These are phyloP conservation scores for Macaca mulatta DNA, from an alignment of 2,113 vertebrate genomes.

Conservation along the genomic window DNA sequence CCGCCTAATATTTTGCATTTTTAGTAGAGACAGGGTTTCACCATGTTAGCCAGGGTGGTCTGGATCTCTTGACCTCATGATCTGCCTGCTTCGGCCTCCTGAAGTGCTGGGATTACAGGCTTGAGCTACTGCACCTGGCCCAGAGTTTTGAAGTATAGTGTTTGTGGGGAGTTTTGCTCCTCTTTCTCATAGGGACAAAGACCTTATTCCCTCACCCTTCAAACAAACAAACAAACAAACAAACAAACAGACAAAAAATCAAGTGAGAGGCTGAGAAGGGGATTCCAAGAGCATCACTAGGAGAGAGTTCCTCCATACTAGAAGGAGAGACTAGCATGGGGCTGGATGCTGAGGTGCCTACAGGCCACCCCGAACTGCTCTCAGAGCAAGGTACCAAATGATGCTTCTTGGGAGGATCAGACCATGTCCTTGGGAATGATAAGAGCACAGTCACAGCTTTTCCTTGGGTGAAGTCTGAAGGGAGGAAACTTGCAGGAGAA, in stretches of 20 bases:
- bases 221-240: background rate
- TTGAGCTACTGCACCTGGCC: no score
- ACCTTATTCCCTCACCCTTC: background rate
- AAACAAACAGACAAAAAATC: background rate
- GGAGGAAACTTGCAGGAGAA: background rate
- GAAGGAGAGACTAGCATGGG: background rate
- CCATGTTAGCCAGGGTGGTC: no score
- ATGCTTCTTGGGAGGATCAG: background rate
- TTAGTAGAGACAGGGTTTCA: no score
- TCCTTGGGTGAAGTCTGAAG: background rate
- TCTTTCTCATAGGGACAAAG: background rate
- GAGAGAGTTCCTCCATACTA: background rate
- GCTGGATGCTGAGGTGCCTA: background rate
- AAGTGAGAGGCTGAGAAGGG: background rate
- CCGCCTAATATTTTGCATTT: no score
- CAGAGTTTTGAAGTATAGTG: background rate
- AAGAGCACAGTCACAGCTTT: background rate
- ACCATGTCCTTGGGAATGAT: background rate
- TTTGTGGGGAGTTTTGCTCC: background rate
- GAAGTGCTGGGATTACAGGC: no score
- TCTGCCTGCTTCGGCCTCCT: no score
- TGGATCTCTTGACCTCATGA: no score
- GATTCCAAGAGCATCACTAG: background rate
- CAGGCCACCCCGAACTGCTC: background rate
- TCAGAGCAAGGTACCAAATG: background rate